A percentile compares a stretch with the other conserved stretches of the same genome.
phyloP scores from a whole-genome alignment of 2,888 invertebrate genomes.

The Trachelus stipa region DNA sequence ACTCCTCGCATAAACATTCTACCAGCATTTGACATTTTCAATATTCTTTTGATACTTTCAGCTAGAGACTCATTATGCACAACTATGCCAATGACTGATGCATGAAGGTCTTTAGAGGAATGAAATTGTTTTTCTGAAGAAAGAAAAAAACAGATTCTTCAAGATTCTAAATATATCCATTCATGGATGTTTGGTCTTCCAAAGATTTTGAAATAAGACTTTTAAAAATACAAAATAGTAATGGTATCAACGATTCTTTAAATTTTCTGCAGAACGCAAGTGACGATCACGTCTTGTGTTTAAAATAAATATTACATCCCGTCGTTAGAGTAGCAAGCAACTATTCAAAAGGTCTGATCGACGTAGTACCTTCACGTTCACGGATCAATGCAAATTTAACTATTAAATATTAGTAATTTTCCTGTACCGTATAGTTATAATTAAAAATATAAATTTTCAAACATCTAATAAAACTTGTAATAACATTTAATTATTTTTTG shows the following conservation, averaged over 20 bases:
- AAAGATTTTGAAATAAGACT: neutral
- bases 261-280: neutral
- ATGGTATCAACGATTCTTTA: neutral
- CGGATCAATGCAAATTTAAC: neutral
- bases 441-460: neutral
- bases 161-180: neutral
- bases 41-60: neutral
- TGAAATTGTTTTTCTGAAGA: neutral
- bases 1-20: neutral
- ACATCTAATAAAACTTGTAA: neutral
- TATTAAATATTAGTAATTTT: neutral
- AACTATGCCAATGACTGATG: neutral
- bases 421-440: neutral
- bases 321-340: neutral
- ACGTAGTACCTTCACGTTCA: neutral
- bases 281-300: neutral
- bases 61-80: neutral
- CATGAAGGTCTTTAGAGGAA: neutral
- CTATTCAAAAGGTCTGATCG: neutral
- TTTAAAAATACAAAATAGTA: neutral
- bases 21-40: neutral
- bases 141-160: neutral
- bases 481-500: neutral
- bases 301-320: neutral
- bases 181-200: neutral